Conservation (phyloP, 2,113 vertebrate genomes). For the Anolis sagrei region DNA sequence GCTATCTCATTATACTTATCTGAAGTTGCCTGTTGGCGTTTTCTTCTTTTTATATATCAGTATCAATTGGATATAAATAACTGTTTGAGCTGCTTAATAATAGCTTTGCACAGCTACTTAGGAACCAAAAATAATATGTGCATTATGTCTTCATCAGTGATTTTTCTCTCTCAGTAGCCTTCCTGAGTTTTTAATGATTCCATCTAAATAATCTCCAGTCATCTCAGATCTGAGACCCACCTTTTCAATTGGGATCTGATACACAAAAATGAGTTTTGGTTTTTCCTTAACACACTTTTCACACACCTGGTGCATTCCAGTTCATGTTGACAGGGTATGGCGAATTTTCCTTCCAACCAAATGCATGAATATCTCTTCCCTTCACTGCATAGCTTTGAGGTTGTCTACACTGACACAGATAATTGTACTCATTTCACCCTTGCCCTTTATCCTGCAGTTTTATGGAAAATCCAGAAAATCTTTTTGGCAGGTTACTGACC, state of each 20-base stretch:
- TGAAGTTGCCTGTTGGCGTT: background rate
- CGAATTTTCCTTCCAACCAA: too few relatives aligned
- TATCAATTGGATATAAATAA: background rate
- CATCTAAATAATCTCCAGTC: background rate
- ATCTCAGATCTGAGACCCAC: background rate
- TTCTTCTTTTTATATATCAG: background rate
- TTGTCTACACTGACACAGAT: too few relatives aligned
- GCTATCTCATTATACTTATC: conserved; percentile 66
- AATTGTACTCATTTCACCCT: too few relatives aligned
- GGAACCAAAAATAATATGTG: background rate
- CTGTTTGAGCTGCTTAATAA: background rate
- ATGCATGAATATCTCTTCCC: too few relatives aligned
- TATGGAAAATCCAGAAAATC: too few relatives aligned
- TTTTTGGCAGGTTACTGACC: too few relatives aligned
- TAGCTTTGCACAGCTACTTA: background rate
- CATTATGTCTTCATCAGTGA: background rate
- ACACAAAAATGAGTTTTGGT: too few relatives aligned
- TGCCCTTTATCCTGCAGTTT: too few relatives aligned
- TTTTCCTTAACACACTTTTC: background rate
- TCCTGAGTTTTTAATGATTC: background rate
- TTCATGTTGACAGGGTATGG: background rate
- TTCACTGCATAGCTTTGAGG: too few relatives aligned
- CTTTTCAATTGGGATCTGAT: background rate
- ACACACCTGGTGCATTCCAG: background rate
- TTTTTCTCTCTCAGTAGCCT: too few relatives aligned